phyloP scores from a whole-genome alignment of 2,113 vertebrate genomes.

The Ammodytes marinus region DNA sequence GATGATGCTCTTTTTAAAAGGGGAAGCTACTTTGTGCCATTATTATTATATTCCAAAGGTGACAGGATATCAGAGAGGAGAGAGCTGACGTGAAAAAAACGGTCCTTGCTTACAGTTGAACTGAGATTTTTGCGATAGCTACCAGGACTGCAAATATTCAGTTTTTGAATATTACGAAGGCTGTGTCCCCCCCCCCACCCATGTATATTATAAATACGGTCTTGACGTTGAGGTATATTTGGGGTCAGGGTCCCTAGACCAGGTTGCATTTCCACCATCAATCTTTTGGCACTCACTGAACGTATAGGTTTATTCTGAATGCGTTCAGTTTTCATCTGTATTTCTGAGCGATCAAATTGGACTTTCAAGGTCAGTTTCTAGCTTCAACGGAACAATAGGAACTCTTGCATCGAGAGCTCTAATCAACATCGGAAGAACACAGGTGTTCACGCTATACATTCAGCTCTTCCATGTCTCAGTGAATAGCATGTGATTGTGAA shows the following conservation, averaged over 20 bases:
- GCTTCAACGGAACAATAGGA: neutral
- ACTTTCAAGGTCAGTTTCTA: neutral
- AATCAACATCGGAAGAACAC: neutral
- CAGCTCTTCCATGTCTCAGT: constrained; percentile 23
- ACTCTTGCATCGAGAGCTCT: neutral
- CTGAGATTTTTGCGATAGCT: neutral
- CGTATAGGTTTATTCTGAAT: neutral
- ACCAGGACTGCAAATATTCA: too few species aligned
- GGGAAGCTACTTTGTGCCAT: neutral
- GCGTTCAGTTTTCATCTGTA: neutral
- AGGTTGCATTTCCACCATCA: neutral
- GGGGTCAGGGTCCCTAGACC: neutral
- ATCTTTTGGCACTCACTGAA: too few species aligned
- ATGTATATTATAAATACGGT: too few species aligned
- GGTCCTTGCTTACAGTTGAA: too few species aligned
- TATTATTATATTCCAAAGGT: neutral
- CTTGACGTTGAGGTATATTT: neutral
- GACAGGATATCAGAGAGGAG: too few species aligned
- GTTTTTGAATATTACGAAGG: too few species aligned
- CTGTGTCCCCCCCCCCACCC: too few species aligned
- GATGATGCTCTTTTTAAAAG: too few species aligned
- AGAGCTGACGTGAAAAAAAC: too few species aligned
- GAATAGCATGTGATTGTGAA: constrained; percentile 46
- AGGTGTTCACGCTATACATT: constrained; percentile 18
- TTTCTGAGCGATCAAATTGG: neutral